Evolutionary conservation across 2,888 invertebrate genomes (phyloP).

Genomic region (Sinopyrophorus schimmeli): DNA sequence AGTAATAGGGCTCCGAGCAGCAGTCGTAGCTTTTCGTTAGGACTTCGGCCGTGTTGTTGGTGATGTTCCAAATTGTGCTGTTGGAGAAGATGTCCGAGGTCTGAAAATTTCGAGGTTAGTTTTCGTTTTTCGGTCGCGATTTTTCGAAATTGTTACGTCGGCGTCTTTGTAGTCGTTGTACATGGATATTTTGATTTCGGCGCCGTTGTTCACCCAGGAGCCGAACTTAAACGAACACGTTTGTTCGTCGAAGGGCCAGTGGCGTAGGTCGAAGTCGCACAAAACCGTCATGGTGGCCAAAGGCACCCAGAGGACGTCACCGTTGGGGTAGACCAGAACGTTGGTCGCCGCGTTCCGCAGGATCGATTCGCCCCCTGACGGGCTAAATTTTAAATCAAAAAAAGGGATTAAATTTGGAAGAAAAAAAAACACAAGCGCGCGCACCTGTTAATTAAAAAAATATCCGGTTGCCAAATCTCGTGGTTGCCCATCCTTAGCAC

Average conservation of each 20-base stretch:
- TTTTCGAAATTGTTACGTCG: constrained; percentile 3
- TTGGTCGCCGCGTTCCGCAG: constrained; percentile 63
- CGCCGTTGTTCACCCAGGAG: constrained; percentile 69
- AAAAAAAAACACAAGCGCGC: too few species aligned
- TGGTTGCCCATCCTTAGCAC: constrained; percentile 66
- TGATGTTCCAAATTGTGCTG: constrained; percentile 13
- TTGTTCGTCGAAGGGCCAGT: constrained; percentile 79
- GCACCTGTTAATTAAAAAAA: constrained; percentile 71
- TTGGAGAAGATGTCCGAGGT: too few species aligned
- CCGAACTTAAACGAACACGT: constrained; percentile 68
- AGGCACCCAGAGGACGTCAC: constrained; percentile 67
- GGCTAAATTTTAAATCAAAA: too few species aligned
- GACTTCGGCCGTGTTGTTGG: background rate
- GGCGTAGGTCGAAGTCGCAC: constrained; percentile 66
- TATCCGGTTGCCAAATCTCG: constrained; percentile 80
- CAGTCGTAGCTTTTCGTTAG: constrained; percentile 45
- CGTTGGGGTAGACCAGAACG: constrained; percentile 57
- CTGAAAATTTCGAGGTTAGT: too few species aligned
- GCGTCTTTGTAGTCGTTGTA: constrained; percentile 3
- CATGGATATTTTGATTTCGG: constrained; percentile 59
- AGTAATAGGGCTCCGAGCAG: constrained; percentile 61
- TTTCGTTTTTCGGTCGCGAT: too few species aligned
- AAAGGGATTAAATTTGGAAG: too few species aligned
- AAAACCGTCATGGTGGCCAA: constrained; percentile 69
- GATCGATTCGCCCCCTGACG: constrained; percentile 64